A percentile compares a stretch with the other conserved stretches of the same genome.
Evolutionary conservation across 2,888 invertebrate genomes (phyloP).

Genomic region (Augiades crinisus): DNA sequence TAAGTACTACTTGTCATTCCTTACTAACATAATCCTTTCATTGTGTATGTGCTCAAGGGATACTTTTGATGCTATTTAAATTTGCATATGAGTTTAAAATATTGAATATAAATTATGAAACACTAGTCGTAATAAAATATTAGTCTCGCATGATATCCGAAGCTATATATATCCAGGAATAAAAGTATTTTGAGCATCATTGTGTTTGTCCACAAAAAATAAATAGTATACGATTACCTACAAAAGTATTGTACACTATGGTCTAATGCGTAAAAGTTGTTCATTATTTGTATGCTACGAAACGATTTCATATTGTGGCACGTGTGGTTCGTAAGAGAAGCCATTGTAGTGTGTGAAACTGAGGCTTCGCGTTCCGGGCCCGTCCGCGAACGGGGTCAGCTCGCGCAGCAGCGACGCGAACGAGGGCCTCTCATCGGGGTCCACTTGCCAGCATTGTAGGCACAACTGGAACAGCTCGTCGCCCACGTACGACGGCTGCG

Average conservation of each 20-base stretch:
- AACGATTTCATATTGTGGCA: constrained; percentile 68
- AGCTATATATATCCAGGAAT: no score
- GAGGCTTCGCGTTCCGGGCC: constrained; percentile 55
- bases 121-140: no score
- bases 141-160: no score
- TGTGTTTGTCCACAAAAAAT: background rate
- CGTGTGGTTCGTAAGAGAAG: constrained; percentile 68
- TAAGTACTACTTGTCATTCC: no score
- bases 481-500: constrained; percentile 87
- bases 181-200: background rate
- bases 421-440: constrained; percentile 89
- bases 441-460: constrained; percentile 92
- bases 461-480: constrained; percentile 91
- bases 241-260: no score
- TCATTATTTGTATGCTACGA: constrained; percentile 43
- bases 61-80: no score
- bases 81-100: no score
- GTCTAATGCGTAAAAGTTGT: background rate
- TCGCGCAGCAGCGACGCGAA: constrained; percentile 83
- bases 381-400: constrained; percentile 57
- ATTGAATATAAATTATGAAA: no score
- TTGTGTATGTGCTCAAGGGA: no score
- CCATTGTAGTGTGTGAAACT: constrained; percentile 74
- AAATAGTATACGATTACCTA: background rate
- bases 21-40: no score